Percentiles rank a stretch among this genome's conserved stretches.
Evolutionary conservation across 2,888 invertebrate species (phyloP).

Genomic region (Chrysodeixis includens): DNA sequence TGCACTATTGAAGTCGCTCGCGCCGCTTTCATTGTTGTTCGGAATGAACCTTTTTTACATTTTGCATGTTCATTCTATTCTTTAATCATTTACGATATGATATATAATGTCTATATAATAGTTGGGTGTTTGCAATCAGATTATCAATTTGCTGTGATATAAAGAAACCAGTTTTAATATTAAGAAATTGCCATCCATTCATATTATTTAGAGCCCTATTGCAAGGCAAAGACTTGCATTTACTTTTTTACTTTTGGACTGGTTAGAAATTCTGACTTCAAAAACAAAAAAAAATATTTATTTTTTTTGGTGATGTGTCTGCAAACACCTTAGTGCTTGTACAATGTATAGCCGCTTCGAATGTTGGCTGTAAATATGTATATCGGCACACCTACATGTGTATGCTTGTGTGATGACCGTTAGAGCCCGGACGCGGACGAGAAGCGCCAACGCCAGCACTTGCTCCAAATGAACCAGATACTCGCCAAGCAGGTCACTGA

Average conservation of each 20-base stretch:
- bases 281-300: too few species aligned
- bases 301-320: conserved; percentile 53
- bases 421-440: conserved; percentile 94
- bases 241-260: too few species aligned
- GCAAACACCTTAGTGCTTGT: conserved; percentile 65
- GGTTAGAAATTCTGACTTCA: too few species aligned
- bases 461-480: conserved; percentile 97
- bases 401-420: conserved; percentile 74
- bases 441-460: conserved; percentile 96
- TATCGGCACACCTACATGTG: conserved; percentile 74
- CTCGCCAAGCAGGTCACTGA: conserved; percentile 98
- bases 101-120: conserved; percentile 41
- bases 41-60: conserved; percentile 62
- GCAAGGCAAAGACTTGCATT: too few species aligned
- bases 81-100: conserved; percentile 29
- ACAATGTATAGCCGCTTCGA: conserved; percentile 77
- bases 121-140: conserved; percentile 58
- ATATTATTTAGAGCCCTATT: too few species aligned
- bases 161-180: too few species aligned
- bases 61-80: conserved; percentile 67
- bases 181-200: too few species aligned
- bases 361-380: conserved; percentile 85
- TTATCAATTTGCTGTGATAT: background rate
- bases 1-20: conserved; percentile 64
- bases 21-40: conserved; percentile 77